Conservation (phyloP, 2,113 vertebrate species). For the Athene noctua region DNA sequence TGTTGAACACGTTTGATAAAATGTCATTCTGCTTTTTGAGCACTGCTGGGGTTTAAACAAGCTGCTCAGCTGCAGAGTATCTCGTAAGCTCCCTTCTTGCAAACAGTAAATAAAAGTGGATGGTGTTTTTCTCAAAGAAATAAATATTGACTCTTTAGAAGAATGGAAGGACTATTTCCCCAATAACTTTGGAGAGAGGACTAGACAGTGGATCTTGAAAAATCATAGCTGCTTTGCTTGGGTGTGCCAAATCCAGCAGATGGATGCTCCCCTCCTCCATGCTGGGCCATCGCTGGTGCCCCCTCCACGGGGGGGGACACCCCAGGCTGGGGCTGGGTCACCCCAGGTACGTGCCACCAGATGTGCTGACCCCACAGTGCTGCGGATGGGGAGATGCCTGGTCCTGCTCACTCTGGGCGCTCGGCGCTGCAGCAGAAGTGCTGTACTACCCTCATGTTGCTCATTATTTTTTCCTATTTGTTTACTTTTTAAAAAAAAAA, state of each 20-base stretch:
- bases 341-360: not conserved
- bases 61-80: not conserved
- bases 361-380: fast-evolving
- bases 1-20: not conserved
- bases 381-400: not conserved
- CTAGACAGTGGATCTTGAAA: not conserved
- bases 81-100: not conserved
- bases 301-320: not conserved
- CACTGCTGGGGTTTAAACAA: not conserved
- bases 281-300: not conserved
- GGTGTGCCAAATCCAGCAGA: not conserved
- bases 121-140: not conserved
- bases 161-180: not conserved
- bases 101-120: not conserved
- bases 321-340: not conserved
- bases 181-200: not conserved
- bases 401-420: fast-evolving
- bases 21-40: not conserved
- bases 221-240: not conserved
- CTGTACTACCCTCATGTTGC: fast-evolving
- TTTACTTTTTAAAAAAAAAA: not conserved
- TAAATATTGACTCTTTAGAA: not conserved
- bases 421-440: not conserved
- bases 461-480: not conserved
- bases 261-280: not conserved